Conservation (phyloP, 2,797 vertebrate genomes). For the Carduelis carduelis region DNA sequence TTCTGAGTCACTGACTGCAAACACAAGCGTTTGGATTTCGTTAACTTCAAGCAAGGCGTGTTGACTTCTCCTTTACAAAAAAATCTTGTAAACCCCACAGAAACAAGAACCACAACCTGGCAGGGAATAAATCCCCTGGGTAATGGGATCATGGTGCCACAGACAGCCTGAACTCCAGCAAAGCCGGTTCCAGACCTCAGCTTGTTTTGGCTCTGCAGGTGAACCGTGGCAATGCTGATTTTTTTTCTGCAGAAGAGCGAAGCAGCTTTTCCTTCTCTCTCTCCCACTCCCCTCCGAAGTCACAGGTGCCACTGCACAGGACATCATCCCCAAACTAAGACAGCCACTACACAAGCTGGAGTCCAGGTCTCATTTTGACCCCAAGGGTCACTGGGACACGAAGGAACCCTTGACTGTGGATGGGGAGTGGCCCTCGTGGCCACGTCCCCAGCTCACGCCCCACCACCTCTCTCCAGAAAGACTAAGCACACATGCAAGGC, state of each 20-base stretch:
- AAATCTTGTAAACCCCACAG: not conserved
- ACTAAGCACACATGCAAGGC: conserved; percentile 70
- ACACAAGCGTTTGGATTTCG: conserved; percentile 28
- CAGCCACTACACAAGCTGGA: conserved; percentile 27
- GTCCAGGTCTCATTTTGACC: not conserved
- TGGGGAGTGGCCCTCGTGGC: not conserved
- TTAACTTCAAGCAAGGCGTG: conserved; percentile 50
- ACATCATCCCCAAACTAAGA: conserved; percentile 21
- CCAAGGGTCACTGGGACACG: not conserved
- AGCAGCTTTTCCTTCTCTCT: conserved; percentile 18
- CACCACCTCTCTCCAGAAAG: not conserved
- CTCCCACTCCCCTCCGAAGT: not conserved
- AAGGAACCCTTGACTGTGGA: not conserved
- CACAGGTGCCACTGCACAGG: conserved; percentile 18
- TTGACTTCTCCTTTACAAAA: conserved; percentile 38
- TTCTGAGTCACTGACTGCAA: conserved; percentile 69
- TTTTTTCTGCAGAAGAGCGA: conserved; percentile 7
- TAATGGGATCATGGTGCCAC: not conserved
- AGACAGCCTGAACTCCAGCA: conserved; percentile 34
- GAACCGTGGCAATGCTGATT: not conserved
- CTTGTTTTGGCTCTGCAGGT: conserved; percentile 39
- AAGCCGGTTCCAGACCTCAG: not conserved
- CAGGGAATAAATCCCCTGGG: not conserved
- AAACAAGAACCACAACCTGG: conserved; percentile 52
- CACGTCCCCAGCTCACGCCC: not conserved